Base-by-base conservation (phyloP, 2,113 vertebrate genomes). In the Promerops cafer region DNA sequence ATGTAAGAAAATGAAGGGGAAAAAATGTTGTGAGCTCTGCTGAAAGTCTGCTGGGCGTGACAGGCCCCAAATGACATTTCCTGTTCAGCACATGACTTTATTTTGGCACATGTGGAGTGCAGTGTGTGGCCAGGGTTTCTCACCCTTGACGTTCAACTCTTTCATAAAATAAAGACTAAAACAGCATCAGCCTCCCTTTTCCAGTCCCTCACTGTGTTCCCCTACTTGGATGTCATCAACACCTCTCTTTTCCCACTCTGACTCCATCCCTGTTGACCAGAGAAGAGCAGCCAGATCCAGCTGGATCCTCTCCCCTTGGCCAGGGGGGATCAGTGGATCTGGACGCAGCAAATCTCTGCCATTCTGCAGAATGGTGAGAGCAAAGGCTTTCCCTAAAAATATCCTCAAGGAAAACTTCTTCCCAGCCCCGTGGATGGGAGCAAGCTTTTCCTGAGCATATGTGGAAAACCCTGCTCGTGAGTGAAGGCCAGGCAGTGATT, bases 271-370 rank as follows among this genome's bases (percentile, higher is more conserved):
- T 83, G 70, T 33, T 81, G 47, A 70, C 3, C n/a, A 30, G 76
- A 86, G 90, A 94, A 83, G 89, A 83, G 86, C 87, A 94, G 56
- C 13, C 83, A 89, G 93, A 96, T 95, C 94, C 83, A 42, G 53
- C 83, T 76, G 80, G 79, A 94, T 96, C 89, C 80, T 75, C 61
- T 74, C 39, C 40, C 44, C 60, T 89, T 52, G 86, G 13, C 50
- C 49, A 45, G 13, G 61, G 49, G 27, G 69, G 64, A 95, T 94
- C 81, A 40, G 80, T 93, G 83, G 90, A 94, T 92, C 83, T 89
- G 90, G 23, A 21, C 1, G 0, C 10, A 77, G 35, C 40, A 40
- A 70, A 81, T 44, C 74, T 79, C 59, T 57, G 47, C 69, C 85
- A 65, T 95, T 86, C 86, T 75, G 24, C 83, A 64, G 56, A 57